Evolutionary conservation across 2,113 vertebrate species (phyloP), one percentile per base, ranked within the genome.

Genomic region (Aegypius monachus): DNA sequence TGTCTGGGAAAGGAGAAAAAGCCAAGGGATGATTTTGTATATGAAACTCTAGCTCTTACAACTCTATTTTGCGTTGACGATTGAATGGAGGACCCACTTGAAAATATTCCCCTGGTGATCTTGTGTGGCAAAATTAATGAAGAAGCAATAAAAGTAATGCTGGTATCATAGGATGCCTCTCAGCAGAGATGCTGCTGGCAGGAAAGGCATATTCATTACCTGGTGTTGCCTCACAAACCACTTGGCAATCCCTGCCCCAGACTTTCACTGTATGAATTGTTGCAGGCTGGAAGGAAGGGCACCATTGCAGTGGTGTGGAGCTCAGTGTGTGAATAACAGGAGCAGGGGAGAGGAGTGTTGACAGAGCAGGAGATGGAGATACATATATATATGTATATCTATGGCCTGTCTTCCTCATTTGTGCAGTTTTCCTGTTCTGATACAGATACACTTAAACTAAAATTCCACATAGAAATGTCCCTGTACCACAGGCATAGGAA

Each of bases 251-350:
- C 43, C 34, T 81, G 47, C 55, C 55, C 42, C 5, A 10, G 67
- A 1, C 32, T 26, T 43, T 3, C 3, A 1, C 26, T 8, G 7
- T 3, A 3, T 5, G 31, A 47, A 29, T 29, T 5, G 0, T 7
- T 21, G n/a, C 15, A 18, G 63, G 2, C 56, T 38, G 40, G 59
- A 43, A 48, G 36, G 77, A 34, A 9, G 66, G 78, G 15, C 36
- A 22, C 27, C 15, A 5, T 55, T 6, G 3, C 27, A 12, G 65
- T 13, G 45, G 6, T 38, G n/a, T 9, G 47, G 81, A 53, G 20
- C 59, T 67, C 15, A 16, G n/a, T 11, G 67, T 9, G 1, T 34
- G 42, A 26, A 4, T n/a, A 16, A 16, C 7, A 40, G 32, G 43
- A 32, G n/a, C 34, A 23, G 40, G 23, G 71, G 27, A 78, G 53